Base-by-base conservation (phyloP, 2,113 vertebrate genomes). In the Marmota flaviventris region DNA sequence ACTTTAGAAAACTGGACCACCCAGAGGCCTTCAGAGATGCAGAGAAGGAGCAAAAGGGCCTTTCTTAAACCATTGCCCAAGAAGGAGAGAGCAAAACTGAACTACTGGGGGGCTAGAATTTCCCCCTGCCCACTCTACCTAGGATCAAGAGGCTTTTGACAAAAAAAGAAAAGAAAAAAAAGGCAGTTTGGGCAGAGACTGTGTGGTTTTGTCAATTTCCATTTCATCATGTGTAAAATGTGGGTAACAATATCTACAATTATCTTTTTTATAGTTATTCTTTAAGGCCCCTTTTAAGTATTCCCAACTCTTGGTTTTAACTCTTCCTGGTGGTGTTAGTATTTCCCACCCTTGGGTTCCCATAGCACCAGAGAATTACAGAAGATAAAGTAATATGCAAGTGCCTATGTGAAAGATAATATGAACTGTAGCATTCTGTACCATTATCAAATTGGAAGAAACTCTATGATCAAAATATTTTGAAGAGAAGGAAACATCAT, bases 381-480 rank as follows among this genome's bases (percentile, higher is more conserved):
- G 24, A 89, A 87, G 27, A 48, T 84, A 79, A 89, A 82, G 58
- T 51, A 75, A 39, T 70, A 39, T 87, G 76, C 84, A 96, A 93
- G 76, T 90, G 39, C 73, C 67, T 77, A 6, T 39, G 29, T 91
- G 48, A 83, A 79, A 85, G 29, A 51, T 5, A 76, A 22, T 32
- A 73, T 84, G 53, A 94, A 86, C 70, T 58, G 4, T 3, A 24
- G 45, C 14, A n/a, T 88, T 90, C 20, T 27, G 5, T 76, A 70
- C 13, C 16, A 72, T 34, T 96, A 89, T 70, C 45, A 95, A 32
- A 8, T 25, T 88, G 53, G 75, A 89, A 90, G 70, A 79, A 87
- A 25, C 48, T 48, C 45, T 29, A 58, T 86, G 24, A 75, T 63
- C 8, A 82, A 95, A 98, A 69, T 78, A 61, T 37, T 86, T 77